A percentile compares a stretch with the other conserved stretches of the same genome.
Conservation (phyloP, 1,140 invertebrate species). For the Helicoverpa zea region DNA sequence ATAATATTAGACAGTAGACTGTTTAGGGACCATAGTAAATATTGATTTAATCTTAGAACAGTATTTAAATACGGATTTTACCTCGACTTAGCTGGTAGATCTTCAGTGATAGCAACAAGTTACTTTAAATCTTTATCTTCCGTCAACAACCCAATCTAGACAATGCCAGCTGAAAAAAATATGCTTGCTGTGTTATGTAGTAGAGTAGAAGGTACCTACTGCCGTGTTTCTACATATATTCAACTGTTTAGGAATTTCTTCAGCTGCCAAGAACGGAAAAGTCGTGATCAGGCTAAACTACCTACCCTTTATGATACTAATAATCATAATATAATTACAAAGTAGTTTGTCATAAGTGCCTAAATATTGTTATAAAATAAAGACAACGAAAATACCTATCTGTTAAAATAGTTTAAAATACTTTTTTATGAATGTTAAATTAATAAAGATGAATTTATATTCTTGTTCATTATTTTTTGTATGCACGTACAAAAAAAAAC, state of each 20-base stretch:
- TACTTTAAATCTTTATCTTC: background rate
- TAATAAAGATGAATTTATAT: conserved; percentile 46
- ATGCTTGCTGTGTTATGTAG: no score
- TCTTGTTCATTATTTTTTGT: conserved; percentile 39
- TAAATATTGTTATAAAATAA: conserved; percentile 30
- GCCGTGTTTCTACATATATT: background rate
- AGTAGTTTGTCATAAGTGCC: conserved; percentile 19
- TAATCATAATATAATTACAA: conserved; percentile 22
- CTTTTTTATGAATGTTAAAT: conserved; percentile 44
- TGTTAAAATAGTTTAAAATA: conserved; percentile 30
- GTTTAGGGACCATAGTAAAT: background rate
- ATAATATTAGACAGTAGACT: background rate
- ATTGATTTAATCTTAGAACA: background rate
- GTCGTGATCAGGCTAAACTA: background rate
- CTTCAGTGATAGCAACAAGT: background rate
- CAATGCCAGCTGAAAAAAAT: no score
- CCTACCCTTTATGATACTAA: background rate
- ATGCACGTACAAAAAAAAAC: background rate
- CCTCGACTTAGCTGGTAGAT: conserved; percentile 1
- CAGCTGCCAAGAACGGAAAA: background rate
- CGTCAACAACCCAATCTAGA: no score
- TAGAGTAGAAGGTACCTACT: no score
- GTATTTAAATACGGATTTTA: conserved; percentile 1
- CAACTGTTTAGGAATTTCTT: background rate
- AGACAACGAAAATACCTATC: conserved; percentile 48